Evolutionary conservation across 2,797 vertebrate genomes (phyloP), one percentile per base, ranked within the genome.

Genomic region (Onychomys leucogaster): DNA sequence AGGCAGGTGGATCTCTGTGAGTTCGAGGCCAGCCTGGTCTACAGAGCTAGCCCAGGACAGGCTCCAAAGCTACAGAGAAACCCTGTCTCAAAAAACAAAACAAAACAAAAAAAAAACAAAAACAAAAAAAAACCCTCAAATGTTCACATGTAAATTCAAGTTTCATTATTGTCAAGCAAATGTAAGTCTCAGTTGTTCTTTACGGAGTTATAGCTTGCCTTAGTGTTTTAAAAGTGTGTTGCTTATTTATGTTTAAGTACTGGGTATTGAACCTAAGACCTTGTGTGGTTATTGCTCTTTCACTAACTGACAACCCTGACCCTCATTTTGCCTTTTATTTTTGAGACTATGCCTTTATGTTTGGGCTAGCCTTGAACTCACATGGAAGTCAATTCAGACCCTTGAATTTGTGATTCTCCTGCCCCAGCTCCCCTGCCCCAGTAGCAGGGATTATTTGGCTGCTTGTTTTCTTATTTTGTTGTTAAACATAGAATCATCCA

Each of bases 121-220:
- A n/a, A n/a, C n/a, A n/a, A n/a, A n/a, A n/a, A n/a, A n/a, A n/a
- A n/a, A n/a, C n/a, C n/a, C n/a, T n/a, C n/a, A n/a, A n/a, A n/a
- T n/a, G n/a, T 85, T 96, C 27, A 57, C 12, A 65, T 63, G 67
- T 93, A 90, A 91, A 14, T 32, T 91, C 75, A 80, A 32, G 57
- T 37, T 32, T 84, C 11, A 81, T 81, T 61, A 17, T 4, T 77
- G 63, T n/a, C 19, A 81, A 85, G 41, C 52, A 77, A 76, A 17
- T 13, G 2, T 52, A 69, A 55, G 23, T 73, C 71, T 92, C 25
- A 1, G 10, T 17, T 76, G 27, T 29, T 73, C 89, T 89, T 90
- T 46, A 17, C 49, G 8, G 80, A 61, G 16, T 59, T 29, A 73
- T 32, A 34, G 46, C 23, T 52, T 55, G 32, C 46, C 27, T 71